phyloP scores from a whole-genome alignment of 2,797 vertebrate genomes.

The Coendou prehensilis region DNA sequence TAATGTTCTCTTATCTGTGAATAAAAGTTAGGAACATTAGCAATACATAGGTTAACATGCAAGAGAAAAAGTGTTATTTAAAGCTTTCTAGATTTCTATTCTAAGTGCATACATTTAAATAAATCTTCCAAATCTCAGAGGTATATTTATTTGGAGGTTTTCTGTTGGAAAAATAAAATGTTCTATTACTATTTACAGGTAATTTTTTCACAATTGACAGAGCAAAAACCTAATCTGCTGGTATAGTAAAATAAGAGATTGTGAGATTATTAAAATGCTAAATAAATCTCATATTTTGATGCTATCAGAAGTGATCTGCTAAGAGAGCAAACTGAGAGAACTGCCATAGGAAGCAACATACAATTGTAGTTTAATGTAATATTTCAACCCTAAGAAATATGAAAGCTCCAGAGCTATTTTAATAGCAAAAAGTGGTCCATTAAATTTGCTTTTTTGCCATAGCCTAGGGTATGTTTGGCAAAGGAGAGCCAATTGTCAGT shows the following conservation, averaged over 20 bases:
- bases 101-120: slow-evolving; percentile 11
- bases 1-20: background rate
- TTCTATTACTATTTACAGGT: background rate
- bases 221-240: background rate
- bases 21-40: background rate
- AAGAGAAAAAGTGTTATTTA: background rate
- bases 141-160: background rate
- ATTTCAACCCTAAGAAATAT: background rate
- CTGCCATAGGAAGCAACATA: background rate
- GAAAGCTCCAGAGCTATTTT: background rate
- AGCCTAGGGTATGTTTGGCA: background rate
- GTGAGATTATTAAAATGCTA: slow-evolving; percentile 18
- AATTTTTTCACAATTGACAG: background rate
- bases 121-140: background rate
- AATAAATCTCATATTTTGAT: background rate
- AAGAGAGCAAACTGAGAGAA: background rate
- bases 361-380: background rate
- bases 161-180: background rate
- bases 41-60: background rate
- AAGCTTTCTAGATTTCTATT: background rate
- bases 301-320: background rate
- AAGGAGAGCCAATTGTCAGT: background rate
- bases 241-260: slow-evolving; percentile 6
- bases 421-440: background rate
- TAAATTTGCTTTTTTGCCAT: background rate